Evolutionary conservation across 2,797 vertebrate genomes (phyloP), one percentile per base, ranked within the genome.

Genomic region (Selene dorsalis): DNA sequence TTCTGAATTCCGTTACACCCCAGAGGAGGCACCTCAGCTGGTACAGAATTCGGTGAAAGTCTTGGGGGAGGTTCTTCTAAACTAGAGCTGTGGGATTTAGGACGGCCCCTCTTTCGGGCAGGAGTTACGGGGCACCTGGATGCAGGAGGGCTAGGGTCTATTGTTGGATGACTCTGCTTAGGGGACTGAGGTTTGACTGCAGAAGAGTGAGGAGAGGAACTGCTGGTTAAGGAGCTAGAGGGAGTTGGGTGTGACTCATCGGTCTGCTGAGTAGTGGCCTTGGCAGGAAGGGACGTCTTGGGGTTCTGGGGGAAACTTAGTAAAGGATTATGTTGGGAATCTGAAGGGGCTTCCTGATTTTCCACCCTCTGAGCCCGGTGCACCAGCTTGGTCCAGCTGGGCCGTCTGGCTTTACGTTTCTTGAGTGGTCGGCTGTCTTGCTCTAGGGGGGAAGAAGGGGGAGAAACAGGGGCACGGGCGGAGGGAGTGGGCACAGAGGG

Each of bases 401-500:
- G 96, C 69, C 96, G 95, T 85, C 96, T 94, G 58, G 96, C 95
- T 93, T 98, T 98, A 38, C 96, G 96, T 81, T 97, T 99, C 92
- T 97, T 98, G 12, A 97, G 90, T 2, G 96, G 95, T 48, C 96
- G 96, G 24, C 94, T 95, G 79, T 96, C 93, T 74, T 94, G 93
- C 75, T 94, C 94, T 24, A 58, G 90, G 52, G 88, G 79, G 9
- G 85, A 92, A 56, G 89, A 73, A 24, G 90, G 84, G 67, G 88
- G 83, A 47, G 93, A 91, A 55, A 87, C 58, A 12, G 86, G 83
- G 59, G 77, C 73, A 66, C 85, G 87, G 59, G 80, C 76, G 80
- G 87, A 67, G 58, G 77, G 57, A 77, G 61, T 50, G 58, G 83
- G 74, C 39, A 83, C 43, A 55, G 82, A 61, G 71, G 86, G 82